phyloP scores from a whole-genome alignment of 2,888 invertebrate genomes.

The Phlogophora meticulosa region DNA sequence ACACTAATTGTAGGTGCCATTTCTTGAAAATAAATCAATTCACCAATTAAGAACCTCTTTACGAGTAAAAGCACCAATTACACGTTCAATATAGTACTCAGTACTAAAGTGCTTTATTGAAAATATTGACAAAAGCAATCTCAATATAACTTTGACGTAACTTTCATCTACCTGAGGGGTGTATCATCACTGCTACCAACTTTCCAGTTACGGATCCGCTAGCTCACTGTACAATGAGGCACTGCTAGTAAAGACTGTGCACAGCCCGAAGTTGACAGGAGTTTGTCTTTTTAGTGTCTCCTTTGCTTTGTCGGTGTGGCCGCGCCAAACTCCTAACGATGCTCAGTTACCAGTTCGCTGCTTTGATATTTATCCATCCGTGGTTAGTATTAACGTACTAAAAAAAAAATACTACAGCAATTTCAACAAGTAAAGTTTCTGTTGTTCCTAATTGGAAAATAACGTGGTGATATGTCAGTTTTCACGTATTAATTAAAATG shows the following conservation, averaged over 20 bases:
- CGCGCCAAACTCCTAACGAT: slow-evolving; percentile 25
- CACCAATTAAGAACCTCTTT: no score
- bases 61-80: no score
- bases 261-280: slow-evolving; percentile 21
- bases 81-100: no score
- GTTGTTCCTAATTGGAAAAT: background rate
- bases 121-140: background rate
- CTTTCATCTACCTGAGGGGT: background rate
- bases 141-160: slow-evolving; percentile 2
- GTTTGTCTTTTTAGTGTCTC: slow-evolving; percentile 16
- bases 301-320: slow-evolving; percentile 21
- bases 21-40: no score
- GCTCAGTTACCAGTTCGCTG: slow-evolving; percentile 18
- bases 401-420: background rate
- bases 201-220: slow-evolving; percentile 14
- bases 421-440: background rate
- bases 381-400: no score
- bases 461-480: background rate
- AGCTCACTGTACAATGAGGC: slow-evolving; percentile 1
- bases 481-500: background rate
- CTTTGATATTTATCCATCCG: slow-evolving; percentile 14
- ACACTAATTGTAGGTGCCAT: no score
- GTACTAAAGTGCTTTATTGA: no score
- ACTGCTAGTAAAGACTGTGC: slow-evolving; percentile 10
- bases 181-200: slow-evolving; percentile 8